Evolutionary conservation across 2,888 invertebrate species (phyloP), one percentile per base, ranked within the genome.

Genomic region (Neoscelio sp.): DNA sequence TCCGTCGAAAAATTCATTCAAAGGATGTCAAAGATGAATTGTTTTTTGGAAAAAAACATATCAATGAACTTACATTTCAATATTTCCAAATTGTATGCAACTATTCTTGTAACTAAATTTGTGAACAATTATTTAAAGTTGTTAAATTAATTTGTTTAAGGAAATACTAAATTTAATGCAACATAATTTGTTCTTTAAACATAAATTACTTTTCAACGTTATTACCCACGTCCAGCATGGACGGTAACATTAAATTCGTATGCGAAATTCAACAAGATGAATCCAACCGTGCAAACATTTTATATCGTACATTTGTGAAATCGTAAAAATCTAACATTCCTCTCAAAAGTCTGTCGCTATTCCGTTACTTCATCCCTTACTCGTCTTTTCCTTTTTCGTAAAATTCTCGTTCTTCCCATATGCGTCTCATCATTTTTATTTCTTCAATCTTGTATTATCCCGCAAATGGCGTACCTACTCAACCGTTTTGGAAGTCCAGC

Each of bases 391-490:
- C 82, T 79, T 58, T 60, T 62, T 48, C 46, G 30, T 26, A 15
- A 67, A 80, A 58, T 70, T 50, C 58, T 78, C 79, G 75, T 75
- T 76, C 79, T 75, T 80, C 78, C 52, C 82, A 60, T 77, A 58
- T 42, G 54, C 62, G 60, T 77, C 78, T 79, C 79, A 40, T 81
- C 82, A 68, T 81, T 83, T 84, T 85, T 82, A 84, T 87, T 86
- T 82, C 81, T 85, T 85, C 85, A 84, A 86, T 85, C 84, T 85
- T 83, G 84, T 84, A 86, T 87, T 86, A 87, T 86, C 82, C 84
- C 81, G 77, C 85, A 83, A 85, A 86, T 86, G 85, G 85, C 84
- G 85, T 83, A 82, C 80, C 85, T 82, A 82, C 82, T 85, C 83
- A 83, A 82, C 83, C 83, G 73, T 83, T 82, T 79, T 70, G 78